Base-by-base conservation (phyloP, 2,888 invertebrate genomes). In the Drosophila aldrichi region DNA sequence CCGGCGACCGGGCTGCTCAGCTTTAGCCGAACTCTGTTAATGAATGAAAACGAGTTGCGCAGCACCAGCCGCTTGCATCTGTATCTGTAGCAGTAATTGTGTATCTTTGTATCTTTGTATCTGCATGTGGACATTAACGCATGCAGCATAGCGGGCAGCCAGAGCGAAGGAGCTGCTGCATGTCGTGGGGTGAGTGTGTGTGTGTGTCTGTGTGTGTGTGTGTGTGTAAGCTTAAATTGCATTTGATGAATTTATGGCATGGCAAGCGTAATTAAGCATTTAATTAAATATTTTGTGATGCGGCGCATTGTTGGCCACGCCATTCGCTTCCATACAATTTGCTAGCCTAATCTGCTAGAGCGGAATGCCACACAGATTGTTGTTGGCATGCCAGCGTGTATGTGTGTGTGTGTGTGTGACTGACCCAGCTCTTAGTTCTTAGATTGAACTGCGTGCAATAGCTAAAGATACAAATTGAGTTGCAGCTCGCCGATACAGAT, bases 201-300 rank as follows among this genome's bases (percentile, higher is more conserved):
- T 36, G 49, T 20, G 58, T 56, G 74, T 77, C 76, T 72, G 59
- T 36, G n/a, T 56, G 34, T 3, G 40, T 25, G 58, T 56, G 73
- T 76, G 76, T 74, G 70, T 67, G 71, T 70, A 70, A 82, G 78
- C 81, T 89, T 89, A 82, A 89, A 89, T 89, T 91, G 91, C 89
- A 91, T 89, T 91, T 91, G 89, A 91, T 91, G 91, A 91, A 91
- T 91, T 91, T 91, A 90, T 90, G 86, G 90, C 81, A 91, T 90
- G 84, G 88, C 83, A 82, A 82, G 92, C 91, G 89, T 88, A 92
- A 92, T 91, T 91, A 91, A 91, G 86, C 88, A 89, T 90, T 91
- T 91, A 91, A 91, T 91, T 91, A 92, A 91, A 91, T 92, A 90
- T 90, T 82, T 83, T 84, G 76, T 86, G 83, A 78, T 86, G 89